A percentile compares a stretch with the other conserved stretches of the same genome.
Evolutionary conservation across 2,888 invertebrate genomes (phyloP).

Genomic region (Diploptera punctata): DNA sequence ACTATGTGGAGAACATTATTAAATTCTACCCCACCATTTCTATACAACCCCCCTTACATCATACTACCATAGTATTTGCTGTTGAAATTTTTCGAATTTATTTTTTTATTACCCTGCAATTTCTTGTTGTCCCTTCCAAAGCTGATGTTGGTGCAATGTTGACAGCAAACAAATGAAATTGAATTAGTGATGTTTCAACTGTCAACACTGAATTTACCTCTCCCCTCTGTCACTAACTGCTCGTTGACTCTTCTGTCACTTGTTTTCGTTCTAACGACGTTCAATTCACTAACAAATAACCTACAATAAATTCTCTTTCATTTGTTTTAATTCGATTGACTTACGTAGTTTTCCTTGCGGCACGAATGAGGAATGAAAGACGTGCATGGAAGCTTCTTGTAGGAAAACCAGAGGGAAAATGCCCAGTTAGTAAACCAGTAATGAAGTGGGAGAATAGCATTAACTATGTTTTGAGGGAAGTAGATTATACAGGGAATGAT

Average conservation of each 20-base stretch:
- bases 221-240: neutral
- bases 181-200: constrained; percentile 11
- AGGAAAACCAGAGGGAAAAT: too few species aligned
- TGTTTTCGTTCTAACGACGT: neutral
- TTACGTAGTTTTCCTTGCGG: too few species aligned
- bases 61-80: neutral
- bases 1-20: neutral
- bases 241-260: neutral
- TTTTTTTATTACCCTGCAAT: neutral
- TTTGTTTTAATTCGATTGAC: too few species aligned
- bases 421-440: too few species aligned
- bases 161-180: constrained; percentile 1
- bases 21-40: neutral
- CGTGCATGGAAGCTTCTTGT: too few species aligned
- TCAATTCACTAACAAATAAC: neutral
- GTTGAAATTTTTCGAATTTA: neutral
- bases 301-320: too few species aligned
- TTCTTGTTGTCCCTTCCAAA: neutral
- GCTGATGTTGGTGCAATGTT: neutral
- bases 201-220: neutral
- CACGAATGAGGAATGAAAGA: too few species aligned
- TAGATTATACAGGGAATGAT: too few species aligned
- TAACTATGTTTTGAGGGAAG: too few species aligned
- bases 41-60: neutral
- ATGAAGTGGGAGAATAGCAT: too few species aligned